Conservation (phyloP, 2,113 vertebrate genomes). For the Cynoglossus semilaevis region DNA sequence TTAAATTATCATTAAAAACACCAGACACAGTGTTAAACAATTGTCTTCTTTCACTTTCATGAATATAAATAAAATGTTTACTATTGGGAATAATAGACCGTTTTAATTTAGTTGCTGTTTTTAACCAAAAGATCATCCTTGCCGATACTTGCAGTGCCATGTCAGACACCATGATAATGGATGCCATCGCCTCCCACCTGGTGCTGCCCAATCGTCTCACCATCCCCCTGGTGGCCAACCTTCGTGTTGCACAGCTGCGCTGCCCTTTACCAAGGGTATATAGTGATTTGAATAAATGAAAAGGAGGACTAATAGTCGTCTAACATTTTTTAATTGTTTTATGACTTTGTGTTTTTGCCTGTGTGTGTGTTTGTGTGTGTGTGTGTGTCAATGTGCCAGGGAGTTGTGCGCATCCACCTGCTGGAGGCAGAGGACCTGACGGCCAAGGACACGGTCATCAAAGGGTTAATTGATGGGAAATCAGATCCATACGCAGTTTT, state of each 20-base stretch:
- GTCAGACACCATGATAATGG: slow-evolving; percentile 95
- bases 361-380: slow-evolving; percentile 2
- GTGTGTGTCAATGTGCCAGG: slow-evolving; percentile 64
- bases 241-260: slow-evolving; percentile 87
- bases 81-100: too few species aligned
- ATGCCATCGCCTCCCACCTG: slow-evolving; percentile 88
- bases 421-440: slow-evolving; percentile 82
- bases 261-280: slow-evolving; percentile 91
- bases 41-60: too few species aligned
- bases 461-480: slow-evolving; percentile 87
- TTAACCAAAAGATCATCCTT: slow-evolving; percentile 39
- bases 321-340: neutral
- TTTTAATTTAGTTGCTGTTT: too few species aligned
- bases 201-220: slow-evolving; percentile 92
- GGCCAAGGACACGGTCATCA: slow-evolving; percentile 87
- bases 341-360: slow-evolving; percentile 1
- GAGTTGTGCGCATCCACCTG: slow-evolving; percentile 88
- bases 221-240: slow-evolving; percentile 85
- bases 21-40: too few species aligned
- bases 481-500: slow-evolving; percentile 90
- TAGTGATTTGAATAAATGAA: slow-evolving; percentile 20
- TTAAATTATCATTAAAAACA: too few species aligned
- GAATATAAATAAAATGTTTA: too few species aligned
- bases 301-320: slow-evolving; percentile 5
- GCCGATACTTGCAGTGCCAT: slow-evolving; percentile 79